phyloP scores from a whole-genome alignment of 2,113 vertebrate genomes.

The Cyprinodon brontotheroides region DNA sequence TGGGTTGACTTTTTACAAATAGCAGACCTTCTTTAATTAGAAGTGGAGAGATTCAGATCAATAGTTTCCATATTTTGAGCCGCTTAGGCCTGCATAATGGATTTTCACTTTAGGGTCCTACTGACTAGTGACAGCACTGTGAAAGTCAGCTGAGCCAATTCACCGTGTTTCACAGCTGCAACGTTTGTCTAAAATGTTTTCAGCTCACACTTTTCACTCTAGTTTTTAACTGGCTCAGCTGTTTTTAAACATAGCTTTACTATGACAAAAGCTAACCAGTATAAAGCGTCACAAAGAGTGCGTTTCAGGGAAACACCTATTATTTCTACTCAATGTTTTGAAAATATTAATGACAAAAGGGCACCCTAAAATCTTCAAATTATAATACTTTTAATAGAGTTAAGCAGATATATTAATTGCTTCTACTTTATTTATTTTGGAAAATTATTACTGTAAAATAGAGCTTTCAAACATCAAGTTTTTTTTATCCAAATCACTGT shows the following conservation, averaged over 20 bases:
- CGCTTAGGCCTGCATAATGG: conserved; percentile 53
- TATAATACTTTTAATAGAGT: no score
- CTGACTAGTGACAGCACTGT: conserved; percentile 49
- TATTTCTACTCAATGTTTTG: neutral
- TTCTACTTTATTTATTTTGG: neutral
- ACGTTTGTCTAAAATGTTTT: neutral
- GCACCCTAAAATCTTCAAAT: neutral
- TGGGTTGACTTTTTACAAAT: conserved; percentile 74
- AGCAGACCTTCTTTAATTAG: conserved; percentile 72
- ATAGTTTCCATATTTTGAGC: conserved; percentile 73
- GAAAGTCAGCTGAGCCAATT: conserved; percentile 7
- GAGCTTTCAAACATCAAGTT: neutral
- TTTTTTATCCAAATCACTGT: no score
- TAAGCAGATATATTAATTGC: neutral
- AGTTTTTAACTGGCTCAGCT: neutral
- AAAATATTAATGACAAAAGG: neutral
- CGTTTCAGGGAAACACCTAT: neutral
- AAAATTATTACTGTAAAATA: neutral
- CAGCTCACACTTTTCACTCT: neutral
- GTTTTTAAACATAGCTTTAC: neutral
- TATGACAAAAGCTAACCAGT: no score
- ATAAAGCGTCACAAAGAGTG: no score
- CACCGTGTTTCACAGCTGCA: neutral
- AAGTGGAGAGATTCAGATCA: conserved; percentile 62
- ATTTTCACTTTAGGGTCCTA: conserved; percentile 63